These are phyloP conservation scores for Tethea ocularis DNA, from an alignment of 2,888 invertebrate species.

Conservation along the genomic window DNA sequence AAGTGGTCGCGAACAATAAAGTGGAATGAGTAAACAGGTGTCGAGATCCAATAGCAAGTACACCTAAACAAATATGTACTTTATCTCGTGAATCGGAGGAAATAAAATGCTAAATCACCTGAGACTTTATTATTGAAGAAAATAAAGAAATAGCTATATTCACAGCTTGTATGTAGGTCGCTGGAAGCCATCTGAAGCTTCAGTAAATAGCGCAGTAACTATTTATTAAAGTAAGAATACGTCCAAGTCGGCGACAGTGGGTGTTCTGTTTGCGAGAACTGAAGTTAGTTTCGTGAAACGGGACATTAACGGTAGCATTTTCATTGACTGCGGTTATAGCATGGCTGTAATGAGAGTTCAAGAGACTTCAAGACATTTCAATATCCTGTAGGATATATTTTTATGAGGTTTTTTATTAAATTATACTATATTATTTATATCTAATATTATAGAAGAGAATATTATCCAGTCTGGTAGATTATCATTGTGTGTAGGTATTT, in stretches of 20 bases:
- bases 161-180: conserved; percentile 46
- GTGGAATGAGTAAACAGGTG: conserved; percentile 42
- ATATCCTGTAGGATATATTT: neutral
- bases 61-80: conserved; percentile 20
- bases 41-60: conserved; percentile 21
- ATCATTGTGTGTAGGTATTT: too few species aligned
- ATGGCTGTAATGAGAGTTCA: conserved; percentile 1
- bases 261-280: conserved; percentile 40
- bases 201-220: conserved; percentile 44
- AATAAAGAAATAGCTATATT: conserved; percentile 25
- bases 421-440: too few species aligned
- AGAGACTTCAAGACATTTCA: neutral
- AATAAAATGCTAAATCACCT: conserved; percentile 22
- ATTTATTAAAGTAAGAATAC: conserved; percentile 52
- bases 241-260: conserved; percentile 38
- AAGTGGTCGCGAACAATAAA: conserved; percentile 44
- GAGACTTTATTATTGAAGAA: conserved; percentile 18
- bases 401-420: neutral
- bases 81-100: conserved; percentile 18
- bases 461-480: too few species aligned
- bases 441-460: too few species aligned
- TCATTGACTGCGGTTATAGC: conserved; percentile 19
- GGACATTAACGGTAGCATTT: conserved; percentile 25
- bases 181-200: conserved; percentile 44
- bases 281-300: conserved; percentile 32